These are phyloP conservation scores for Holothuria glaberrima DNA, from an alignment of 35 echinoderm and acorn worm genomes.

Conservation along the genomic window DNA sequence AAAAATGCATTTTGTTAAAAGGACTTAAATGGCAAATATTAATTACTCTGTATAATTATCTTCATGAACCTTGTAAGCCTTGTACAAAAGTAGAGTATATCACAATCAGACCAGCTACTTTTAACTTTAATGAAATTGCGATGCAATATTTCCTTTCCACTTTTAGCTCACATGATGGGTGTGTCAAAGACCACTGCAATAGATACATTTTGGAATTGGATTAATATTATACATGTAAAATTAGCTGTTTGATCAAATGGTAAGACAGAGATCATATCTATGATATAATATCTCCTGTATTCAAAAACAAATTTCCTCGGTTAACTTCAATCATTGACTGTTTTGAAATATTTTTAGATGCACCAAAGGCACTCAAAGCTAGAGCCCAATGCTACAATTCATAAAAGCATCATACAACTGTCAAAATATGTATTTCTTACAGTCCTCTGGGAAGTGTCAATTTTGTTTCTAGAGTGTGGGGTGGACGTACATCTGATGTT, in stretches of 20 bases:
- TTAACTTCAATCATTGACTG: slow-evolving; percentile 61
- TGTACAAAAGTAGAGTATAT: slow-evolving; percentile 16
- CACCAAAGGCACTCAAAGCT: slow-evolving; percentile 33
- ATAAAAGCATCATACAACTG: slow-evolving; percentile 55
- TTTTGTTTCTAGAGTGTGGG: slow-evolving; percentile 55
- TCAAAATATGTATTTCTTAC: slow-evolving; percentile 51
- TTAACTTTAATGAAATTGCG: slow-evolving; percentile 34
- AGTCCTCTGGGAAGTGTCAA: slow-evolving; percentile 44
- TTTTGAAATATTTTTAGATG: slow-evolving; percentile 54
- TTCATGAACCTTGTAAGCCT: neutral
- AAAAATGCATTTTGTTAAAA: slow-evolving; percentile 14
- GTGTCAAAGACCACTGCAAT: slow-evolving; percentile 40
- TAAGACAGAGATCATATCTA: slow-evolving; percentile 23
- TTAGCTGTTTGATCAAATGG: slow-evolving; percentile 44
- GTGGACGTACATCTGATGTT: slow-evolving; percentile 48
- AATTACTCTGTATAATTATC: slow-evolving; percentile 5
- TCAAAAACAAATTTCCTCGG: slow-evolving; percentile 48
- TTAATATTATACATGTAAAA: slow-evolving; percentile 54
- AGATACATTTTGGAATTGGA: slow-evolving; percentile 60
- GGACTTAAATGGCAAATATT: slow-evolving; percentile 42
- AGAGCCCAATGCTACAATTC: slow-evolving; percentile 41
- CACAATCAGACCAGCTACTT: slow-evolving; percentile 49
- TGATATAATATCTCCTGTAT: slow-evolving; percentile 40
- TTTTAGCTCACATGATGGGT: slow-evolving; percentile 33
- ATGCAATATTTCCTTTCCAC: slow-evolving; percentile 44